Evolutionary conservation across 2,797 vertebrate genomes (phyloP), one percentile per base, ranked within the genome.

Genomic region (Melanogrammus aeglefinus): DNA sequence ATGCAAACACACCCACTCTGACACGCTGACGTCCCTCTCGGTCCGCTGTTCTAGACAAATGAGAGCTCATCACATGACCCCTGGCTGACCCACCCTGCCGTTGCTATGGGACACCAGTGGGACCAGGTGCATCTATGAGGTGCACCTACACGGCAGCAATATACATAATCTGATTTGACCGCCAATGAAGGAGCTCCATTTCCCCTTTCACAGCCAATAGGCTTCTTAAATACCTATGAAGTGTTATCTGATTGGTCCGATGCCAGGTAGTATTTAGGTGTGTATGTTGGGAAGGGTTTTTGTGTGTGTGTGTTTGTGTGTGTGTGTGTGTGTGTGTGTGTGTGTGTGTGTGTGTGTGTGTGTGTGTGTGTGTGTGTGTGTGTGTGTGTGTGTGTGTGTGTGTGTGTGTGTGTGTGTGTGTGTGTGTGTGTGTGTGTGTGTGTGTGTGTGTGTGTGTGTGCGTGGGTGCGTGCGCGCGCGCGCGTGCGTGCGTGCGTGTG

Each of bases 181-280:
- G 79, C 83, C 82, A 84, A 88, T 78, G 73, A 86, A 85, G 81
- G 75, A 76, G 82, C 76, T 76, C 27, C 84, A 86, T 91, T 90
- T 86, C 77, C 70, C 38, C 3, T 76, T 88, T 92, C 89, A 91
- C 79, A 84, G 91, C 90, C 88, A 91, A 93, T 92, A 85, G 85
- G 87, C 82, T 91, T 74, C 85, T 81, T 84, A 89, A 87, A 75
- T 51, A 72, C 38, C 86, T 71, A 74, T 75, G 84, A 84, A n/a
- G 13, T 18, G 36, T 80, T 88, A 90, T 93, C 90, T 91, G 92
- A 93, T 93, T 85, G 91, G 89, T 85, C 70, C 0, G 47, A n/a
- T 0, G 84, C 88, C 90, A 91, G 81, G 29, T 78, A 75, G 82
- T 80, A 4, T 83, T 77, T 81, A 44, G n/a, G 12, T 36, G 71